Conservation (phyloP, 1,140 invertebrate genomes). For the Oppia nitens region DNA sequence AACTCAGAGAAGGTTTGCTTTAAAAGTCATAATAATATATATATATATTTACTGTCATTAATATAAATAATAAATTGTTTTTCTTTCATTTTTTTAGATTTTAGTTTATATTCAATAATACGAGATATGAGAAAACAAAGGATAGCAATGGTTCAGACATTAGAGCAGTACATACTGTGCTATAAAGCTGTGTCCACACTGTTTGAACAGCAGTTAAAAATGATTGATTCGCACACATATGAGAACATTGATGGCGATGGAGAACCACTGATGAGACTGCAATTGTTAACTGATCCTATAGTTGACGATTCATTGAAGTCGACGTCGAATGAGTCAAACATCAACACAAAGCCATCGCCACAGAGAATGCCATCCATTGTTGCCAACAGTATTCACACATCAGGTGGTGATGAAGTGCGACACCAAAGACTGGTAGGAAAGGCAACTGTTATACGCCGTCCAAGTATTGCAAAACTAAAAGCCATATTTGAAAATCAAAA, state of each 20-base stretch:
- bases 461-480: slow-evolving; percentile 33
- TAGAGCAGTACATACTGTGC: slow-evolving; percentile 37
- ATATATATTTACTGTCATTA: too few species aligned
- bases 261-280: slow-evolving; percentile 10
- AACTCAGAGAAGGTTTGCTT: slow-evolving; percentile 27
- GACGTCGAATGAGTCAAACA: not conserved
- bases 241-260: slow-evolving; percentile 34
- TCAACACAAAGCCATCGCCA: not conserved
- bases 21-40: not conserved
- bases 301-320: not conserved
- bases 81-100: slow-evolving; percentile 28
- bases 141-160: slow-evolving; percentile 43
- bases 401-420: slow-evolving; percentile 4
- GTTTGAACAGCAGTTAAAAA: slow-evolving; percentile 36
- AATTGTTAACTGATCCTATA: not conserved
- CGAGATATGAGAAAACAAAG: slow-evolving; percentile 40
- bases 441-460: slow-evolving; percentile 26
- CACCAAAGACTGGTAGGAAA: slow-evolving; percentile 22
- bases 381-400: not conserved
- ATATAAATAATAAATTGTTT: not conserved
- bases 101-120: slow-evolving; percentile 39
- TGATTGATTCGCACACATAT: slow-evolving; percentile 41
- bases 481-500: slow-evolving; percentile 31
- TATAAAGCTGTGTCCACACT: slow-evolving; percentile 36
- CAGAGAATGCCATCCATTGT: not conserved